Conservation (phyloP, 2,797 vertebrate species). For the Serranus cabrilla region DNA sequence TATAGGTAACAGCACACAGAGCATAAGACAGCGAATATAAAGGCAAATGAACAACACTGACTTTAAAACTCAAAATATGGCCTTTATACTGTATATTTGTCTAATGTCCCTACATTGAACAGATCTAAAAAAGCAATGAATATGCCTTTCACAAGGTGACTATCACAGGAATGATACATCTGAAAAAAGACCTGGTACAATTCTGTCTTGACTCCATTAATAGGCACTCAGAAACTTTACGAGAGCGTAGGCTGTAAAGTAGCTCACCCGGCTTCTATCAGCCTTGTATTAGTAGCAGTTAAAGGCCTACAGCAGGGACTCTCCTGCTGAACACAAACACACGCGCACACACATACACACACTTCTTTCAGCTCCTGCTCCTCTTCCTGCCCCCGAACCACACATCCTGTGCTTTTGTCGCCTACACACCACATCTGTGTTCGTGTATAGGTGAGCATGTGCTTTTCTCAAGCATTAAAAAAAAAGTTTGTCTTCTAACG, state of each 20-base stretch:
- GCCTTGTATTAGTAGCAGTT: constrained; percentile 37
- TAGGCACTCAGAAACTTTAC: constrained; percentile 16
- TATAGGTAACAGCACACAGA: not conserved
- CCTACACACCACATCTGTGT: constrained; percentile 76
- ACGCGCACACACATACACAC: constrained; percentile 23
- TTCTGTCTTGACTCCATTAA: constrained; percentile 6
- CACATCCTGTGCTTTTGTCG: constrained; percentile 83
- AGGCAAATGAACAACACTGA: not conserved
- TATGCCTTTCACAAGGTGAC: not conserved
- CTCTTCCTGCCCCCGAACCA: constrained; percentile 82
- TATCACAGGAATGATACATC: not conserved
- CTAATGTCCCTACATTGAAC: not conserved
- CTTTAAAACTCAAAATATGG: not conserved
- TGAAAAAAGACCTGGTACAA: not conserved
- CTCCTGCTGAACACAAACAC: constrained; percentile 33
- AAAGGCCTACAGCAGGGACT: constrained; percentile 48
- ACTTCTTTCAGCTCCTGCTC: constrained; percentile 69
- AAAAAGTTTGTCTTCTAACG: constrained; percentile 18
- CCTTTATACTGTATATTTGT: not conserved
- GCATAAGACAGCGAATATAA: not conserved
- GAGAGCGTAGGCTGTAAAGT: constrained; percentile 25
- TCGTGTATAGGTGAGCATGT: constrained; percentile 53
- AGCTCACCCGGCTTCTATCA: constrained; percentile 20
- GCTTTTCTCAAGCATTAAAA: constrained; percentile 38
- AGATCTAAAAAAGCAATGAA: not conserved